Percentiles rank a stretch among this genome's conserved stretches.
Conservation (phyloP, 2,113 vertebrate genomes). For the Empidonax alnorum region DNA sequence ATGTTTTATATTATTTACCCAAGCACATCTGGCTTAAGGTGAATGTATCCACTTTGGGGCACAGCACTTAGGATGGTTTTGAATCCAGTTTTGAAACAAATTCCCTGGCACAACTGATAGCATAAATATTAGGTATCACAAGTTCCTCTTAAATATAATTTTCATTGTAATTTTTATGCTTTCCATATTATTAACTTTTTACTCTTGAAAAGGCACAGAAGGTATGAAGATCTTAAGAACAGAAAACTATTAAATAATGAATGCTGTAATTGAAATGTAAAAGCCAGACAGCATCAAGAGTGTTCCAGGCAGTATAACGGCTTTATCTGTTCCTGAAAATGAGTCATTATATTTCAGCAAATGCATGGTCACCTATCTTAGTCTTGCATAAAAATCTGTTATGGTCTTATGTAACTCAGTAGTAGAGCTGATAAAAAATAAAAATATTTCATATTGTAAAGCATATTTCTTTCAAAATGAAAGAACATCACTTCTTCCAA, state of each 20-base stretch:
- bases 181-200: background rate
- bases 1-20: background rate
- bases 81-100: background rate
- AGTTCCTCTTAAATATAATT: background rate
- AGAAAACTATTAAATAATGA: conserved; percentile 48
- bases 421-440: background rate
- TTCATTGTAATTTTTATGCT: background rate
- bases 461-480: background rate
- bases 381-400: background rate
- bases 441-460: background rate
- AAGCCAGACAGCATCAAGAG: conserved; percentile 21
- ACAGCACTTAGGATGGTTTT: background rate
- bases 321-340: conserved; percentile 58
- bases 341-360: conserved; percentile 26
- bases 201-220: background rate
- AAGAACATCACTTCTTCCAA: background rate
- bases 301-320: conserved; percentile 41
- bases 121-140: background rate
- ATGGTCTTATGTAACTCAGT: background rate
- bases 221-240: background rate
- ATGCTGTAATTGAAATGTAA: conserved; percentile 47
- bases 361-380: background rate
- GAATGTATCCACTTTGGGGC: background rate
- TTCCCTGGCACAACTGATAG: background rate
- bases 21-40: background rate